Evolutionary conservation across 2,888 invertebrate genomes (phyloP).

Genomic region (Rhagonycha lutea): DNA sequence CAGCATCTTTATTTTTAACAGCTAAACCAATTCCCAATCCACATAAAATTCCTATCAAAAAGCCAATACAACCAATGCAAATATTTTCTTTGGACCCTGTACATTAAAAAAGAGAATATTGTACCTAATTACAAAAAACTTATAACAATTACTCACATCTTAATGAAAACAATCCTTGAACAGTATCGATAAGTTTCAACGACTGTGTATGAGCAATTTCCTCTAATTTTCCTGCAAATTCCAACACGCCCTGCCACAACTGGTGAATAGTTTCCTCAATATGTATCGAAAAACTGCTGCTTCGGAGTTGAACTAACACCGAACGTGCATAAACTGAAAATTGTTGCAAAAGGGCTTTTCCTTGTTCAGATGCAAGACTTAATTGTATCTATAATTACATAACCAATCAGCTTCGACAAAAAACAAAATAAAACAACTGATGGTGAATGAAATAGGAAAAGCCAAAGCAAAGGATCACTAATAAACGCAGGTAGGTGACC

Average conservation of each 20-base stretch:
- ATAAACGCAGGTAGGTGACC: background rate
- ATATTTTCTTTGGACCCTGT: slow-evolving; percentile 56
- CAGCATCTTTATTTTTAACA: slow-evolving; percentile 44
- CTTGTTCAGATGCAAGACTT: slow-evolving; percentile 43
- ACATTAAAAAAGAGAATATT: slow-evolving; percentile 24
- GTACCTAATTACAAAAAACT: slow-evolving; percentile 1
- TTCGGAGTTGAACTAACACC: slow-evolving; percentile 38
- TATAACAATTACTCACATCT: background rate
- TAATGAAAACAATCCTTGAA: background rate
- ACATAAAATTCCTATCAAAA: slow-evolving; percentile 53
- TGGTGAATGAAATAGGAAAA: background rate
- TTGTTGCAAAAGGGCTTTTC: slow-evolving; percentile 43
- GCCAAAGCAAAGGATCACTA: background rate
- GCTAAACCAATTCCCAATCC: slow-evolving; percentile 53
- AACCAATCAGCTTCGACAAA: background rate
- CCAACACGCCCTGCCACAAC: slow-evolving; percentile 33
- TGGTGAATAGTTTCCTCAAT: slow-evolving; percentile 38
- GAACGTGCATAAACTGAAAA: slow-evolving; percentile 41
- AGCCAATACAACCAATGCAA: slow-evolving; percentile 53
- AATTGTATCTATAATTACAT: slow-evolving; percentile 44
- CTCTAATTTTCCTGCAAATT: slow-evolving; percentile 16
- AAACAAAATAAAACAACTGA: background rate
- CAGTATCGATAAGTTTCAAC: background rate
- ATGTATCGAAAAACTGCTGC: slow-evolving; percentile 39
- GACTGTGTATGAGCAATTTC: slow-evolving; percentile 40